These are phyloP conservation scores for Etheostoma nigrum DNA, from an alignment of 2,797 vertebrate species.

Conservation along the genomic window DNA sequence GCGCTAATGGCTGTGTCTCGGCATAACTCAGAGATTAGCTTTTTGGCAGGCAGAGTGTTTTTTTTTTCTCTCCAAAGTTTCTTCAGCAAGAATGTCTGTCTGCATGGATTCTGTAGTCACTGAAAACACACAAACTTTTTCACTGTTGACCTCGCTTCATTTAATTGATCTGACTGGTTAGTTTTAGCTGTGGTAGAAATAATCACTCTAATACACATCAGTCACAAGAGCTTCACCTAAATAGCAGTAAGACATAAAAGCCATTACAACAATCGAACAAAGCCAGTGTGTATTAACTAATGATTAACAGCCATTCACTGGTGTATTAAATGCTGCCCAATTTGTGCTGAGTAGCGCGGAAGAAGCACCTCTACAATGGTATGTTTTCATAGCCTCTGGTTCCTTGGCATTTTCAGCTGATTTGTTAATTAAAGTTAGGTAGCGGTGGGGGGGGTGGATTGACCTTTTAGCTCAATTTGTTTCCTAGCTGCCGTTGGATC, in stretches of 20 bases:
- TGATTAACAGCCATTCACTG: conserved; percentile 58
- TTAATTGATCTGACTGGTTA: conserved; percentile 8
- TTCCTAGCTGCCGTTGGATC: conserved; percentile 56
- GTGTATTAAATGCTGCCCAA: conserved; percentile 62
- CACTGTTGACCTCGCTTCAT: background rate
- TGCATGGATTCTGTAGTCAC: background rate
- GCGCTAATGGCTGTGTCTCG: conserved; percentile 52
- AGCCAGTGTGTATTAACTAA: conserved; percentile 43
- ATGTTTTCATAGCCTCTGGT: conserved; percentile 76
- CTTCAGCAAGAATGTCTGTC: background rate
- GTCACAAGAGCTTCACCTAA: background rate
- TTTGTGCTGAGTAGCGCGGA: conserved; percentile 48
- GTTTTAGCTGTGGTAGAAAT: background rate
- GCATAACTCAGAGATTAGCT: conserved; percentile 40
- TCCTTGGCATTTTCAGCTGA: conserved; percentile 72
- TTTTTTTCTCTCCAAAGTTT: conserved; percentile 28
- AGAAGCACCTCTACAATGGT: conserved; percentile 58
- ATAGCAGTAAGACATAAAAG: conserved; percentile 4
- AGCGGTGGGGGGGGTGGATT: conserved; percentile 41
- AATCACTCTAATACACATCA: background rate
- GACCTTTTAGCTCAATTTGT: conserved; percentile 82
- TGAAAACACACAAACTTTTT: background rate
- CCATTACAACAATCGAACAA: conserved; percentile 15
- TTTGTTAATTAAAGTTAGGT: conserved; percentile 79
- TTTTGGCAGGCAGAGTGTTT: conserved; percentile 31